A percentile compares a stretch with the other conserved stretches of the same genome.
Evolutionary conservation across 2,888 invertebrate species (phyloP).

Genomic region (Cephus sareptanus): DNA sequence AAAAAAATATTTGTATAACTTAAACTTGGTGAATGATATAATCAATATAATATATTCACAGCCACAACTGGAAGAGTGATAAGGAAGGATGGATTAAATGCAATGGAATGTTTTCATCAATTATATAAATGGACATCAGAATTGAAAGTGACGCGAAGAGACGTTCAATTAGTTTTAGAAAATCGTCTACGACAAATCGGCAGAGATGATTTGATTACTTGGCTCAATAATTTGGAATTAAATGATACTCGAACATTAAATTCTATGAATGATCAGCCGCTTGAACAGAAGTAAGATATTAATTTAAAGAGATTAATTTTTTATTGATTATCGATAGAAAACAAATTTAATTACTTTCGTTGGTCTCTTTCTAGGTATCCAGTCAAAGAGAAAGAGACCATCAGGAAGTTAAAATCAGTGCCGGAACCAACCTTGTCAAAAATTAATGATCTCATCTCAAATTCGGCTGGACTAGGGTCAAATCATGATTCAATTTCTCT

Average conservation of each 20-base stretch:
- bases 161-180: slow-evolving; percentile 68
- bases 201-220: slow-evolving; percentile 68
- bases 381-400: not conserved
- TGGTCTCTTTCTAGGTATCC: not conserved
- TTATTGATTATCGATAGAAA: not conserved
- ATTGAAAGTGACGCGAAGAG: slow-evolving; percentile 66
- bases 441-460: not conserved
- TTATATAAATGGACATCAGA: slow-evolving; percentile 67
- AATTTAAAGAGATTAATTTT: not conserved
- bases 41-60: not conserved
- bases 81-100: not conserved
- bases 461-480: not conserved
- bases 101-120: not conserved
- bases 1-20: not conserved
- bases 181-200: slow-evolving; percentile 70
- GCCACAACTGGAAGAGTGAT: not conserved
- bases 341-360: not conserved
- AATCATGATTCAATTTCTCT: not conserved
- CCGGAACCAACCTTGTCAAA: not conserved
- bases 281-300: not conserved
- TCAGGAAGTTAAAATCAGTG: not conserved
- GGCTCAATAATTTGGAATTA: slow-evolving; percentile 59
- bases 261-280: not conserved
- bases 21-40: not conserved
- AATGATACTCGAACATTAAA: not conserved